A percentile compares a stretch with the other conserved stretches of the same genome.
Conservation (phyloP, 53 echinoderm and acorn worm species). For the Actinopyga echinites region DNA sequence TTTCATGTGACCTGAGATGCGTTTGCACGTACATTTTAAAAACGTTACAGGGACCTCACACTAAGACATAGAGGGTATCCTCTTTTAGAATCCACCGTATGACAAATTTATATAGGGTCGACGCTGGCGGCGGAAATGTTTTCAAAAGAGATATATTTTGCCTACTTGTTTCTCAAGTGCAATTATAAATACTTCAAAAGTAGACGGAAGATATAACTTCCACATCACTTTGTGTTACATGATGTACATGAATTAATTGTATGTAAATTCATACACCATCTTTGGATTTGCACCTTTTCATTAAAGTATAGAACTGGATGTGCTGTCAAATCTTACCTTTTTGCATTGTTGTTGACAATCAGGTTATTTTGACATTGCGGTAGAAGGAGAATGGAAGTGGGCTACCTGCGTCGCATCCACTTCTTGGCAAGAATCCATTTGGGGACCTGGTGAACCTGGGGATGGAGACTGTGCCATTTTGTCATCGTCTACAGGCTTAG, state of each 20-base stretch:
- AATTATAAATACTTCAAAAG: too few species aligned
- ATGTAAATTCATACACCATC: not conserved
- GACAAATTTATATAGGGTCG: too few species aligned
- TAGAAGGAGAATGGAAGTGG: slow-evolving; percentile 81
- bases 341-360: not conserved
- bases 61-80: too few species aligned
- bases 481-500: slow-evolving; percentile 14
- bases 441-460: slow-evolving; percentile 76
- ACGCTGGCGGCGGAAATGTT: too few species aligned
- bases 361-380: slow-evolving; percentile 76
- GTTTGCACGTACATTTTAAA: too few species aligned
- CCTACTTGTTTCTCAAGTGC: too few species aligned
- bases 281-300: not conserved
- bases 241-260: not conserved
- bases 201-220: too few species aligned
- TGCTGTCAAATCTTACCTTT: not conserved
- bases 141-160: too few species aligned
- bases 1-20: too few species aligned
- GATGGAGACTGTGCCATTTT: slow-evolving; percentile 69
- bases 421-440: slow-evolving; percentile 69
- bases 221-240: too few species aligned
- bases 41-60: too few species aligned
- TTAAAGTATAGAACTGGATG: not conserved
- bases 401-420: slow-evolving; percentile 62
- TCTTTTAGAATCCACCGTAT: too few species aligned